Evolutionary conservation across 1,140 invertebrate species (phyloP).

Genomic region (Papilio polytes): DNA sequence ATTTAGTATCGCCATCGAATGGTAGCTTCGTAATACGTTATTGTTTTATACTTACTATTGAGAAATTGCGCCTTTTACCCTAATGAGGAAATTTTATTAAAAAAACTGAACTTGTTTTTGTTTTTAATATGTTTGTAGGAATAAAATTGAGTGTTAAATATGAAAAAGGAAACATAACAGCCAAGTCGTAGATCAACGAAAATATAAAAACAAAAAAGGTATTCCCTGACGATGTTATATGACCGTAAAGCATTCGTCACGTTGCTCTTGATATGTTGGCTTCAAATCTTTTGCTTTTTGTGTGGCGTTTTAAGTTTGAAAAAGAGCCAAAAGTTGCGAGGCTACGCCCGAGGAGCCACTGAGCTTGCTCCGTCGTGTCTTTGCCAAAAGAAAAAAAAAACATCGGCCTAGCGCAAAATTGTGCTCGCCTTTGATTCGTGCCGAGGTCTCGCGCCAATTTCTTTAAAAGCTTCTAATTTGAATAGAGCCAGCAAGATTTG

Average conservation of each 20-base stretch:
- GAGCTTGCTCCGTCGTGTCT: constrained; percentile 17
- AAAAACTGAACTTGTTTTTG: neutral
- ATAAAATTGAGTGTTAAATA: neutral
- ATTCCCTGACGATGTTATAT: constrained; percentile 19
- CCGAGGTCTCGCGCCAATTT: constrained; percentile 32
- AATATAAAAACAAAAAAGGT: constrained; percentile 11
- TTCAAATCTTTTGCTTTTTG: constrained; percentile 34
- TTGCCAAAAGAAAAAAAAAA: constrained; percentile 29
- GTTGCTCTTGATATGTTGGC: constrained; percentile 23
- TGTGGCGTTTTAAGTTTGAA: constrained; percentile 37
- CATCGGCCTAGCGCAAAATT: constrained; percentile 28
- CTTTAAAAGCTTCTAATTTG: constrained; percentile 41
- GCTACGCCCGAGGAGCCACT: constrained; percentile 21
- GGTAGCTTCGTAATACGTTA: constrained; percentile 7
- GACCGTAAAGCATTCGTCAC: constrained; percentile 22
- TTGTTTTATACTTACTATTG: neutral
- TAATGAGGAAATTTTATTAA: neutral
- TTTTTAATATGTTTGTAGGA: neutral
- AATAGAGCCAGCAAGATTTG: constrained; percentile 22
- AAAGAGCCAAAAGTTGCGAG: constrained; percentile 29
- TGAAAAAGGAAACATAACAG: neutral
- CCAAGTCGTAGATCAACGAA: neutral
- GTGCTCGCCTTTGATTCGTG: constrained; percentile 20
- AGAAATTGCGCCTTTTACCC: neutral
- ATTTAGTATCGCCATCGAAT: neutral